phyloP scores from a whole-genome alignment of 2,797 vertebrate species.

The Avahi laniger region DNA sequence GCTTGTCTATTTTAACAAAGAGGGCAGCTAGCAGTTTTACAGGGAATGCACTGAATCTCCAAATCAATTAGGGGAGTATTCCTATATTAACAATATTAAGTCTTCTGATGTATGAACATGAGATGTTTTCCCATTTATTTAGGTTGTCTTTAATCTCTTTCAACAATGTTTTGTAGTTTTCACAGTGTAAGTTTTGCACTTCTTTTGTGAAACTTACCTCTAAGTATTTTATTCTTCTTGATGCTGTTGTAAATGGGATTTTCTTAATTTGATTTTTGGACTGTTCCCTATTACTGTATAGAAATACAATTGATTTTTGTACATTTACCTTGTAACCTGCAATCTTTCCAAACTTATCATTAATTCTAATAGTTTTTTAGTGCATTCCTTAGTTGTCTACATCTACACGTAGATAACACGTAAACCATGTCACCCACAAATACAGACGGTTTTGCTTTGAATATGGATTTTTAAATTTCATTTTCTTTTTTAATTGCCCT shows the following conservation, averaged over 20 bases:
- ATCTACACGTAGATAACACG: neutral
- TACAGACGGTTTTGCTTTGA: neutral
- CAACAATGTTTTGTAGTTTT: neutral
- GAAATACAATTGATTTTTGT: neutral
- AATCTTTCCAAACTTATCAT: neutral
- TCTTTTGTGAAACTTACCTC: neutral
- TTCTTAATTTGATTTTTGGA: neutral
- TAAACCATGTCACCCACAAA: neutral
- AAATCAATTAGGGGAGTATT: neutral
- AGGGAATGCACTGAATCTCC: neutral
- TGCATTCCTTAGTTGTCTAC: neutral
- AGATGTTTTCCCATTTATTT: neutral
- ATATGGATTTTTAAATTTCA: neutral
- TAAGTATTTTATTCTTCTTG: constrained; percentile 10
- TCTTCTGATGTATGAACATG: neutral
- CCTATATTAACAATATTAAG: neutral
- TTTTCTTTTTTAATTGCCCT: neutral
- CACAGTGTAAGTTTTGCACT: neutral
- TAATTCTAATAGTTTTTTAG: neutral
- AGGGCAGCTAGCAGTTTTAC: neutral
- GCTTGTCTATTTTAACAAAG: neutral
- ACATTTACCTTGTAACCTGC: neutral
- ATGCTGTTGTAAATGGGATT: neutral
- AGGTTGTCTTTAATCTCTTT: neutral
- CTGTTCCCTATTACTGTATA: neutral